Percentiles rank a stretch among this genome's conserved stretches.
Evolutionary conservation across 2,888 invertebrate genomes (phyloP).

Genomic region (Ectobius pallidus): DNA sequence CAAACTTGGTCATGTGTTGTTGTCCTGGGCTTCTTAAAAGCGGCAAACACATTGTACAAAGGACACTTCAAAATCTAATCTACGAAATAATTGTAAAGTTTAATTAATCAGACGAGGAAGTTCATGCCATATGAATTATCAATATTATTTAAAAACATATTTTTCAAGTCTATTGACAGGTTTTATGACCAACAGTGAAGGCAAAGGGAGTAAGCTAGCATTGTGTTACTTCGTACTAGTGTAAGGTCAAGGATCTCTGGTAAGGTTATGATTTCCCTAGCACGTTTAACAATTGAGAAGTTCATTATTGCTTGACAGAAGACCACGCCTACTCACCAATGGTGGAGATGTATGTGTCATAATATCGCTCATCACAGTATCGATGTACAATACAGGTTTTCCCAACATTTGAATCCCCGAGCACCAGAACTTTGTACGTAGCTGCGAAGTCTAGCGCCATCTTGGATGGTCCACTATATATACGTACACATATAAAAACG

Average conservation of each 20-base stretch:
- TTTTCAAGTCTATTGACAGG: no score
- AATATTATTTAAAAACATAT: no score
- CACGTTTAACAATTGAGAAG: neutral
- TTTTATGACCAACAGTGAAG: no score
- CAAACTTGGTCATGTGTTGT: no score
- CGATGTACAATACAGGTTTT: constrained; percentile 90
- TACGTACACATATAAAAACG: neutral
- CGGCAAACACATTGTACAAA: no score
- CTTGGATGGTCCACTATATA: constrained; percentile 31
- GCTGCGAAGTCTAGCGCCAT: constrained; percentile 88
- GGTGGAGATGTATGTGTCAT: constrained; percentile 89
- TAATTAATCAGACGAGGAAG: no score
- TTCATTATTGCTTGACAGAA: neutral
- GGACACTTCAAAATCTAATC: no score
- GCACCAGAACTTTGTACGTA: constrained; percentile 84
- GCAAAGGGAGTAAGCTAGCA: no score
- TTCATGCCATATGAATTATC: no score
- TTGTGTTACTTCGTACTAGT: no score
- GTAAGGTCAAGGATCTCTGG: constrained; percentile 1
- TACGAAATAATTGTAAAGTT: no score
- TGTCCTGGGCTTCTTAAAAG: no score
- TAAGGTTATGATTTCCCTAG: neutral
- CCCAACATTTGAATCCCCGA: constrained; percentile 89
- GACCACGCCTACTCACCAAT: constrained; percentile 75
- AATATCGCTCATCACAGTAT: constrained; percentile 88